Conservation (phyloP, 2,797 vertebrate species). For the Ctenosaura bakeri region DNA sequence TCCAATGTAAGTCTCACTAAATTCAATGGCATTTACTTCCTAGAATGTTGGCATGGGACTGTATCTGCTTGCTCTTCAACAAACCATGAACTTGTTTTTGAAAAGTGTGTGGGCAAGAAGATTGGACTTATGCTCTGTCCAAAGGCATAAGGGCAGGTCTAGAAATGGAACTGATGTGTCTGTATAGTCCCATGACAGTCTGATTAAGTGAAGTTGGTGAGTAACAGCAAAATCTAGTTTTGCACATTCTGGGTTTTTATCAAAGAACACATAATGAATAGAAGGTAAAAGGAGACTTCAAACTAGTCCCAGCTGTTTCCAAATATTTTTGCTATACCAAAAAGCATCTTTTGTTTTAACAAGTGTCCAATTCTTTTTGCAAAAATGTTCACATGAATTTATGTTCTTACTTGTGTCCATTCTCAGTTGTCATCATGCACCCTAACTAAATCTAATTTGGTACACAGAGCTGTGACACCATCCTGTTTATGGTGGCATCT, state of each 20-base stretch:
- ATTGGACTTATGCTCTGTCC: background rate
- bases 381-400: background rate
- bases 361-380: background rate
- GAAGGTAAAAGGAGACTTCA: background rate
- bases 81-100: background rate
- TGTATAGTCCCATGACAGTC: no score
- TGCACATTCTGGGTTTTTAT: background rate
- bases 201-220: background rate
- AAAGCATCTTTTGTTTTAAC: background rate
- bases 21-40: background rate
- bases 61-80: background rate
- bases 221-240: background rate
- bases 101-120: background rate
- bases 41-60: background rate
- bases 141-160: background rate
- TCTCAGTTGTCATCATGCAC: background rate
- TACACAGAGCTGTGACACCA: background rate
- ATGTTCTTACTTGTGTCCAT: background rate
- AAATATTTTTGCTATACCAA: background rate
- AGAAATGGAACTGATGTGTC: background rate
- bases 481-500: background rate
- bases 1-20: background rate
- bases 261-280: background rate
- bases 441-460: background rate
- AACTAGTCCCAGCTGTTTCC: background rate